Evolutionary conservation across 2,888 invertebrate genomes (phyloP).

Genomic region (Chouioia cunea): DNA sequence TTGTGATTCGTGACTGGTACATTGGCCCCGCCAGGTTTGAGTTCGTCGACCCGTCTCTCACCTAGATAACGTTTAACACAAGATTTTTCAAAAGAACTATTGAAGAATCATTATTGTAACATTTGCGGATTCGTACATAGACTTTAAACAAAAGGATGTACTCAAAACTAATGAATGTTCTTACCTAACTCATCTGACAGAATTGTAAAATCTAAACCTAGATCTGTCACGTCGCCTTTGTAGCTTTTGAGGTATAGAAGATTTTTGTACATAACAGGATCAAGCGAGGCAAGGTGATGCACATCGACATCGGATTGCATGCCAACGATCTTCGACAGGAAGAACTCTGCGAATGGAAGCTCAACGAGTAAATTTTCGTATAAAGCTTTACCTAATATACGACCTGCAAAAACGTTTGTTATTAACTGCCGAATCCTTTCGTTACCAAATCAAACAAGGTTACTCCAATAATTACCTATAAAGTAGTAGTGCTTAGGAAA

Average conservation of each 20-base stretch:
- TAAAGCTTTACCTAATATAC: conserved; percentile 94
- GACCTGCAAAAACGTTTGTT: conserved; percentile 87
- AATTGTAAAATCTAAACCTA: conserved; percentile 93
- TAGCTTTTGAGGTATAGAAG: conserved; percentile 89
- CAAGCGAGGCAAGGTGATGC: conserved; percentile 93
- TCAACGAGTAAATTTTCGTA: conserved; percentile 96
- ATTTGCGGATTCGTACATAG: no score
- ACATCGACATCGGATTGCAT: conserved; percentile 85
- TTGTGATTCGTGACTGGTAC: conserved; percentile 93
- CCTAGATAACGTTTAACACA: conserved; percentile 70
- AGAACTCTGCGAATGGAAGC: conserved; percentile 95
- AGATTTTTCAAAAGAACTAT: neutral
- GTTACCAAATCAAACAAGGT: neutral
- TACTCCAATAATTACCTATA: conserved; percentile 50
- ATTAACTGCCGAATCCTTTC: neutral
- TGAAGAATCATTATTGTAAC: no score
- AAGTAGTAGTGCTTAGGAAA: conserved; percentile 93
- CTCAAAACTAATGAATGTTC: no score
- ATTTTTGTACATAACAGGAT: conserved; percentile 92
- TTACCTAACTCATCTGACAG: conserved; percentile 82
- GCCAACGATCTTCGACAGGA: conserved; percentile 88
- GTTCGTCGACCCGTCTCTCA: conserved; percentile 88
- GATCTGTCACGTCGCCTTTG: conserved; percentile 86
- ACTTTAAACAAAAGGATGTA: no score
- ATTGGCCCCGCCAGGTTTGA: conserved; percentile 91